Evolutionary conservation across 2,888 invertebrate genomes (phyloP).

Genomic region (Agrochola circellaris): DNA sequence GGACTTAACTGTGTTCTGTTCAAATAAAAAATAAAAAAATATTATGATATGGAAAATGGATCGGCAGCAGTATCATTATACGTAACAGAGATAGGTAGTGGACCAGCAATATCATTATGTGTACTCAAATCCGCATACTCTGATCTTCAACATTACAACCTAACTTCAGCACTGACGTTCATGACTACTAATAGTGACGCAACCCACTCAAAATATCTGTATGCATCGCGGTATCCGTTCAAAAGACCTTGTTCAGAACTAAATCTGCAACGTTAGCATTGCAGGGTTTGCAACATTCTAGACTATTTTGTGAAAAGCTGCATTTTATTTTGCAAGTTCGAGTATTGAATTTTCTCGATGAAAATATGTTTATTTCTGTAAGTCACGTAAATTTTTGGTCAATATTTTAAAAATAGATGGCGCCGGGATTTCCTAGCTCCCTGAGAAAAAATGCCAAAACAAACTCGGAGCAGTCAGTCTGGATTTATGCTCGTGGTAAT

Average conservation of each 20-base stretch:
- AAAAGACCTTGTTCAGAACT: conserved; percentile 32
- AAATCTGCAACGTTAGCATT: conserved; percentile 47
- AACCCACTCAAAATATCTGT: conserved; percentile 10
- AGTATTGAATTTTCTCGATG: background rate
- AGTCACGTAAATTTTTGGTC: background rate
- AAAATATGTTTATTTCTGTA: background rate
- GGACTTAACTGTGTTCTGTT: too few relatives aligned
- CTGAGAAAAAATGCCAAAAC: too few relatives aligned
- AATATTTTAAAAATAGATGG: background rate
- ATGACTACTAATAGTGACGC: background rate
- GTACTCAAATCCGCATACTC: background rate
- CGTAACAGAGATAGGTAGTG: background rate
- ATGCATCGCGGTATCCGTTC: conserved; percentile 7
- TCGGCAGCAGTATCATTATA: too few relatives aligned
- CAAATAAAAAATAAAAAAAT: too few relatives aligned
- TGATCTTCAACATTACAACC: background rate
- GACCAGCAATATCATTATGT: background rate
- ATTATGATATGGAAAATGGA: too few relatives aligned
- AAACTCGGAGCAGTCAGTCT: background rate
- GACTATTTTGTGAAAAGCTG: background rate
- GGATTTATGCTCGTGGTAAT: background rate
- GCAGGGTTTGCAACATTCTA: conserved; percentile 28
- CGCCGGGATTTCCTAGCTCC: too few relatives aligned
- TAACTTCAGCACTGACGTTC: background rate
- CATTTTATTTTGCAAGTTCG: conserved; percentile 17